Evolutionary conservation across 2,113 vertebrate species (phyloP).

Genomic region (Dermatemys mawii): DNA sequence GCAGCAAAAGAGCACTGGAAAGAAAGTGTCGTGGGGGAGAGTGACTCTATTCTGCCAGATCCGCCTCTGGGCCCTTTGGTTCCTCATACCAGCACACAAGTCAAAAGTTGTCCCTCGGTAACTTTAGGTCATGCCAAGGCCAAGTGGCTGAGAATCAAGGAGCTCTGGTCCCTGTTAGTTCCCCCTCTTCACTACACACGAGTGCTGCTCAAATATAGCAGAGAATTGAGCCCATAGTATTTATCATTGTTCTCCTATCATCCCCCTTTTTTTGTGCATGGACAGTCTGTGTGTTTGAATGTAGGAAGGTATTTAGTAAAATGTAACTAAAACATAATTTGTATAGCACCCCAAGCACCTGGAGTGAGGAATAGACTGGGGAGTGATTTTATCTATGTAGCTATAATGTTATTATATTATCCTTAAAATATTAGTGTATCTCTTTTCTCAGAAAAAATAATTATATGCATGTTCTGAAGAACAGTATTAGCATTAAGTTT

Average conservation of each 20-base stretch:
- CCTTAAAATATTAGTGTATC: not conserved
- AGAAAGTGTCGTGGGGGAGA: not conserved
- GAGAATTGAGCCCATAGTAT: not conserved
- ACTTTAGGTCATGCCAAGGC: not conserved
- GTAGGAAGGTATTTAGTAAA: not conserved
- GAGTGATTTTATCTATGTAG: not conserved
- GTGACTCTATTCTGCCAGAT: not conserved
- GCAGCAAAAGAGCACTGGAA: not conserved
- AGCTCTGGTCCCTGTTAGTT: rapidly evolving
- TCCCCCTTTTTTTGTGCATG: not conserved
- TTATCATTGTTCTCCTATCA: not conserved
- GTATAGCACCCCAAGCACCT: not conserved
- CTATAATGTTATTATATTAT: not conserved
- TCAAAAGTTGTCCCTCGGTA: not conserved
- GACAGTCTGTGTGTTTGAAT: not conserved
- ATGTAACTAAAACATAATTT: not conserved
- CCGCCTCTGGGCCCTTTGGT: not conserved
- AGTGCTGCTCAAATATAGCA: not conserved
- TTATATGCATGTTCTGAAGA: not conserved
- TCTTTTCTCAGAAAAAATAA: not conserved
- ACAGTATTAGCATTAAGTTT: not conserved
- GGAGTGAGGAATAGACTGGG: not conserved
- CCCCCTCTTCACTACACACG: not conserved
- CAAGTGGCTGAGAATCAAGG: not conserved
- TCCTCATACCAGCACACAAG: not conserved